phyloP scores from a whole-genome alignment of 2,797 vertebrate species.

The Sylvilagus floridanus region DNA sequence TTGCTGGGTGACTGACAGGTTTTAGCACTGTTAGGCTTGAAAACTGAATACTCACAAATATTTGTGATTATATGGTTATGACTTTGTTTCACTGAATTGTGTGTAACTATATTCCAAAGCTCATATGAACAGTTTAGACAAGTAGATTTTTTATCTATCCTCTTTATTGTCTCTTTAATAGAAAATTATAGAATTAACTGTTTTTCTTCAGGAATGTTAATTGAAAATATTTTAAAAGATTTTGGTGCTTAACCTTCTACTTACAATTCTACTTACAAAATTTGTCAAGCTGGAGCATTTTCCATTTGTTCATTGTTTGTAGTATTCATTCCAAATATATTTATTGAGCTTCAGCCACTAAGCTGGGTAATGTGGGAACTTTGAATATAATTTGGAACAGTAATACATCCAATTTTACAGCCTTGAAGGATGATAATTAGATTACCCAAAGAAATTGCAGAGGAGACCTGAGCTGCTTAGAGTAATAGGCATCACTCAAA shows the following conservation, averaged over 20 bases:
- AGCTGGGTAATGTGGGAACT: neutral
- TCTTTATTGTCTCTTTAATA: conserved; percentile 31
- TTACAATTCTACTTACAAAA: neutral
- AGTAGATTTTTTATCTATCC: conserved; percentile 33
- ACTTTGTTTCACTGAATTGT: neutral
- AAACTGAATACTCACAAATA: neutral
- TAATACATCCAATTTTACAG: neutral
- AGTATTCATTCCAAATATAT: conserved; percentile 32
- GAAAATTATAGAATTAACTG: conserved; percentile 44
- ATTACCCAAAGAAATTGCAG: neutral
- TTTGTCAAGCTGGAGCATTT: conserved; percentile 8
- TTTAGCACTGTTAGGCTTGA: neutral
- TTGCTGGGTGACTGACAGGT: conserved; percentile 7
- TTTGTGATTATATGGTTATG: neutral
- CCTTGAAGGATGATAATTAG: neutral
- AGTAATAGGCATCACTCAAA: neutral
- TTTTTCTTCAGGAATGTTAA: conserved; percentile 45
- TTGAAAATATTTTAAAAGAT: conserved; percentile 37
- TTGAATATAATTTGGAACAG: conserved; percentile 53
- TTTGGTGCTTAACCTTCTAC: neutral
- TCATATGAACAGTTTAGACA: conserved; percentile 8
- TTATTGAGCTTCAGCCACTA: neutral
- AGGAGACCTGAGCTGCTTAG: neutral
- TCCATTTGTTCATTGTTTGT: neutral
- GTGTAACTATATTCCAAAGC: conserved; percentile 11